A percentile compares a stretch with the other conserved stretches of the same genome.
These are phyloP conservation scores for Pterophyllum scalare DNA, from an alignment of 2,113 vertebrate genomes.

Conservation along the genomic window DNA sequence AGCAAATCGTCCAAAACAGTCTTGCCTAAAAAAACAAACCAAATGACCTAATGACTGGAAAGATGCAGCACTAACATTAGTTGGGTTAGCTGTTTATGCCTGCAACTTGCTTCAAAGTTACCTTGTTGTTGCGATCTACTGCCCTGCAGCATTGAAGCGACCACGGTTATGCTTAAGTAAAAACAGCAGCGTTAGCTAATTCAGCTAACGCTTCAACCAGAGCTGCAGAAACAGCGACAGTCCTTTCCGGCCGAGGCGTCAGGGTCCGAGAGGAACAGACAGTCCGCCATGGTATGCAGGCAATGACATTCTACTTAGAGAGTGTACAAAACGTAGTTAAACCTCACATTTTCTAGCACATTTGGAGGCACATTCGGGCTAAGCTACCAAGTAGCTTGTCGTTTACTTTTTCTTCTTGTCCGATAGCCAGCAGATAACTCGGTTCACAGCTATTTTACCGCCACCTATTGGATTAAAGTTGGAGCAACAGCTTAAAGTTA, in stretches of 20 bases:
- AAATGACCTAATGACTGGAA: background rate
- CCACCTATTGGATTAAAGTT: constrained; percentile 32
- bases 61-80: background rate
- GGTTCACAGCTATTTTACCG: background rate
- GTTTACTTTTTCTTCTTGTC: constrained; percentile 42
- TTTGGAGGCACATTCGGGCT: constrained; percentile 44
- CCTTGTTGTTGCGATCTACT: constrained; percentile 39
- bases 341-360: constrained; percentile 36
- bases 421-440: background rate
- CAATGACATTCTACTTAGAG: background rate
- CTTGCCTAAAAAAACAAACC: background rate
- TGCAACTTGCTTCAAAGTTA: constrained; percentile 22
- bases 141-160: constrained; percentile 51
- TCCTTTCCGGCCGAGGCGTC: background rate
- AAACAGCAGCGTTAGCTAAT: constrained; percentile 47
- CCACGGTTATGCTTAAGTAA: constrained; percentile 33
- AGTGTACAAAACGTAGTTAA: background rate
- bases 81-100: background rate
- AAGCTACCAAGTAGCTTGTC: constrained; percentile 28
- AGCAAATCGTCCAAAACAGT: background rate
- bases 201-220: constrained; percentile 53
- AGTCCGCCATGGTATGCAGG: constrained; percentile 39
- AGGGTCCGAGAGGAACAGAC: background rate
- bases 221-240: constrained; percentile 24
- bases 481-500: background rate